A percentile compares a stretch with the other conserved stretches of the same genome.
These are phyloP conservation scores for Synanceia verrucosa DNA, from an alignment of 2,797 vertebrate species.

Conservation along the genomic window DNA sequence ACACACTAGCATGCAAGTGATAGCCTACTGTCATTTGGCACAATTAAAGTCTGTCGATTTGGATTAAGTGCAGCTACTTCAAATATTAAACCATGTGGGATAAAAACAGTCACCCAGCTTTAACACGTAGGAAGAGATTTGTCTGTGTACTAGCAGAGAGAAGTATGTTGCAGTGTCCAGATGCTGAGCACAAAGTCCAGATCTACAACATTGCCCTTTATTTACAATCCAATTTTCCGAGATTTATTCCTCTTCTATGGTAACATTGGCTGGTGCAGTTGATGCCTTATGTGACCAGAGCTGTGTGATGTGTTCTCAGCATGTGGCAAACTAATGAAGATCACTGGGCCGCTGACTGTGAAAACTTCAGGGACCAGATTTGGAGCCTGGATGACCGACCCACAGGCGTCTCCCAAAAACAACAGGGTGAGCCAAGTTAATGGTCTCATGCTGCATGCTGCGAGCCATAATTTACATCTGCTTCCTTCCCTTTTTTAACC, in stretches of 20 bases:
- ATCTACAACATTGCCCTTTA: background rate
- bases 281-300: conserved; percentile 24
- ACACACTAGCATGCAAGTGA: conserved; percentile 36
- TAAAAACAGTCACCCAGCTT: conserved; percentile 23
- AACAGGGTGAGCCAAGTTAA: conserved; percentile 86
- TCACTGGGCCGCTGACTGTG: conserved; percentile 93
- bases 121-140: background rate
- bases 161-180: background rate
- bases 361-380: conserved; percentile 98
- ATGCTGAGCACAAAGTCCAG: conserved; percentile 4
- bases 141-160: background rate
- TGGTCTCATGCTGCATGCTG: background rate
- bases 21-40: conserved; percentile 43
- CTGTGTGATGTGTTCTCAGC: conserved; percentile 83
- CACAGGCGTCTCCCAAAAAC: conserved; percentile 90
- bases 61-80: conserved; percentile 38
- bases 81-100: conserved; percentile 33
- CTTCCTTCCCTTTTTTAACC: conserved; percentile 19
- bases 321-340: conserved; percentile 98
- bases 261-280: conserved; percentile 36
- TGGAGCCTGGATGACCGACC: conserved; percentile 99
- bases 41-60: conserved; percentile 51
- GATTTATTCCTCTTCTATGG: conserved; percentile 26
- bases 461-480: conserved; percentile 17
- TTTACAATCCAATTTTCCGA: conserved; percentile 29